phyloP scores from a whole-genome alignment of 2,888 invertebrate genomes.

The Tachina fera region DNA sequence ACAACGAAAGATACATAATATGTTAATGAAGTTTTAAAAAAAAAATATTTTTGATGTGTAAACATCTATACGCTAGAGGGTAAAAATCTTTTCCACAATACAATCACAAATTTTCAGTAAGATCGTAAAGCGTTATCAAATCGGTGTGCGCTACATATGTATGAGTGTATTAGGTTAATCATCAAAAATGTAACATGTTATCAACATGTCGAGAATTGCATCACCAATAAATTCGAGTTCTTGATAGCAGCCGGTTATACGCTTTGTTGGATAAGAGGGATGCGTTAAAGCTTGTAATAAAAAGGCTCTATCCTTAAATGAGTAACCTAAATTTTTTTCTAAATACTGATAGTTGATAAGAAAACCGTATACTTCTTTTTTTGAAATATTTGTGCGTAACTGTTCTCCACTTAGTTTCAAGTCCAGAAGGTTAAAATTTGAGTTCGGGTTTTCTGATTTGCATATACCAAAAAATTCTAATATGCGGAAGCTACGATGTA shows the following conservation, averaged over 20 bases:
- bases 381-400: slow-evolving; percentile 80
- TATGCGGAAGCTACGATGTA: slow-evolving; percentile 83
- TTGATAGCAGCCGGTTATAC: slow-evolving; percentile 94
- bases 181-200: slow-evolving; percentile 95
- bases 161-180: no score
- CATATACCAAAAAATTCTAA: slow-evolving; percentile 87
- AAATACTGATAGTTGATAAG: slow-evolving; percentile 83
- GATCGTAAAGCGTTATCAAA: no score
- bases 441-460: slow-evolving; percentile 82
- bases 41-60: no score
- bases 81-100: no score
- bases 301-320: slow-evolving; percentile 91
- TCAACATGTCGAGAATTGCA: slow-evolving; percentile 94
- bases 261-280: slow-evolving; percentile 92
- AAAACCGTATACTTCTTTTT: slow-evolving; percentile 83
- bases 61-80: no score
- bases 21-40: no score
- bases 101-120: no score
- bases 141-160: no score
- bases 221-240: slow-evolving; percentile 96
- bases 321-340: slow-evolving; percentile 88
- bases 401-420: slow-evolving; percentile 76
- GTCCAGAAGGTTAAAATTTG: slow-evolving; percentile 79
- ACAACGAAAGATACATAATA: no score
- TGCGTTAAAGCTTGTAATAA: slow-evolving; percentile 97